Percentiles rank a stretch among this genome's conserved stretches.
phyloP scores from a whole-genome alignment of 2,113 vertebrate genomes.

The Todiramphus saurophagus region DNA sequence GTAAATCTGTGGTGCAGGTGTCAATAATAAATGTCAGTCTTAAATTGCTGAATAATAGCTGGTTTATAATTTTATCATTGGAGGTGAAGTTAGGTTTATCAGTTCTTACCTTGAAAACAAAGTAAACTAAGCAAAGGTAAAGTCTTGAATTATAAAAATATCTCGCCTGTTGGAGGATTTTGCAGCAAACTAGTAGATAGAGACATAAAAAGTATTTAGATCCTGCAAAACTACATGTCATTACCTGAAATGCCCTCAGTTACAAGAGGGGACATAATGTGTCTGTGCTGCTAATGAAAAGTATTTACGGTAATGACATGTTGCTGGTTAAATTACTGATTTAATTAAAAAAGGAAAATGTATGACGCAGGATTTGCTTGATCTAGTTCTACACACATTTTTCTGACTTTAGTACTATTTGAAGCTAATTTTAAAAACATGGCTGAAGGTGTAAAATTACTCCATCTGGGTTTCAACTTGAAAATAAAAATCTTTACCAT shows the following conservation, averaged over 20 bases:
- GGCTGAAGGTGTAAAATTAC: background rate
- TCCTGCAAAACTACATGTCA: background rate
- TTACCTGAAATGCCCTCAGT: background rate
- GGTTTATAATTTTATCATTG: background rate
- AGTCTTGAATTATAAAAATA: background rate
- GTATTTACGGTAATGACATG: background rate
- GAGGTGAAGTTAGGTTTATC: background rate
- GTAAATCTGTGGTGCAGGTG: background rate
- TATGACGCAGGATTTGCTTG: background rate
- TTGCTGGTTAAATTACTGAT: background rate
- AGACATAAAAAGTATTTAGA: background rate
- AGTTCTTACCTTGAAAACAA: background rate
- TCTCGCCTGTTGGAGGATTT: background rate
- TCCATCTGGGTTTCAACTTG: background rate
- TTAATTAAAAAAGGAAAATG: background rate
- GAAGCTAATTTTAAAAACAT: background rate
- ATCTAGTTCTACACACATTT: background rate
- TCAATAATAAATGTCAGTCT: background rate
- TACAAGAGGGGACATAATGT: background rate
- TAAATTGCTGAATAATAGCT: background rate
- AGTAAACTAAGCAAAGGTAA: background rate
- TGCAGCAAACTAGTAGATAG: background rate
- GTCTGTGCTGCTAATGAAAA: slow-evolving; percentile 4
- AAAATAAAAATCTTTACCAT: background rate
- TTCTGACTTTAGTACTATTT: background rate